Percentiles rank a stretch among this genome's conserved stretches.
These are phyloP conservation scores for Drosophila nr. fundita DNA, from an alignment of 2,888 invertebrate genomes.

Conservation along the genomic window DNA sequence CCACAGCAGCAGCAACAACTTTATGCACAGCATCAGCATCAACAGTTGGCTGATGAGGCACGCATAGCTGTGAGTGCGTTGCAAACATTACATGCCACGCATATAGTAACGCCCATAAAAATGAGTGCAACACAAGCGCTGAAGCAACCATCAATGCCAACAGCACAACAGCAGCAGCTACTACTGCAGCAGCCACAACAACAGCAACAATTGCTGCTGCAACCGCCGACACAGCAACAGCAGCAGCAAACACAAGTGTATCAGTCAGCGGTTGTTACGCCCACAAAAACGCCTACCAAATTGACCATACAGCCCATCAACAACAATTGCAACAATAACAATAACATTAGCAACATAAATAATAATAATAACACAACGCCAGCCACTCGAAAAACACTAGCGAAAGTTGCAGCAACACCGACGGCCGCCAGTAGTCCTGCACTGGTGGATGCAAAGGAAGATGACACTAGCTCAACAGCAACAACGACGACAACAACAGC, in stretches of 20 bases:
- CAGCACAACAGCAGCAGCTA: slow-evolving; percentile 7
- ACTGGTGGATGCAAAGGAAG: slow-evolving; percentile 28
- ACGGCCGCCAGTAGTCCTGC: slow-evolving; percentile 7
- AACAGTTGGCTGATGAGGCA: slow-evolving; percentile 60
- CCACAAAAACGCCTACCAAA: slow-evolving; percentile 36
- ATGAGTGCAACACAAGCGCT: slow-evolving; percentile 31
- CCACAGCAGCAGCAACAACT: slow-evolving; percentile 30
- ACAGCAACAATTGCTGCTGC: slow-evolving; percentile 17
- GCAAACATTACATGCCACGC: slow-evolving; percentile 65
- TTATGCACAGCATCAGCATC: slow-evolving; percentile 33
- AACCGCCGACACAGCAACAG: slow-evolving; percentile 24
- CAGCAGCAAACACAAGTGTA: slow-evolving; percentile 15
- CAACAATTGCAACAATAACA: slow-evolving; percentile 28
- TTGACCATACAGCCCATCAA: neutral
- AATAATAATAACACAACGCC: slow-evolving; percentile 23
- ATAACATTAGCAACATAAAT: slow-evolving; percentile 4
- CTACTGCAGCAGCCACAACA: slow-evolving; percentile 25
- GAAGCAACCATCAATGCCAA: slow-evolving; percentile 18
- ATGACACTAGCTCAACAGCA: slow-evolving; percentile 12
- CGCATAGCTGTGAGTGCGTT: slow-evolving; percentile 70
- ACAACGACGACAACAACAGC: slow-evolving; percentile 8
- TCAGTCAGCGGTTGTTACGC: slow-evolving; percentile 16
- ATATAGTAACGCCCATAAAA: slow-evolving; percentile 42
- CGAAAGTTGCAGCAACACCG: slow-evolving; percentile 19
- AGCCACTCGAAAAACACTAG: slow-evolving; percentile 39